Conservation (phyloP, 2,888 invertebrate species). For the Galeopsomyia nigrocyanea region DNA sequence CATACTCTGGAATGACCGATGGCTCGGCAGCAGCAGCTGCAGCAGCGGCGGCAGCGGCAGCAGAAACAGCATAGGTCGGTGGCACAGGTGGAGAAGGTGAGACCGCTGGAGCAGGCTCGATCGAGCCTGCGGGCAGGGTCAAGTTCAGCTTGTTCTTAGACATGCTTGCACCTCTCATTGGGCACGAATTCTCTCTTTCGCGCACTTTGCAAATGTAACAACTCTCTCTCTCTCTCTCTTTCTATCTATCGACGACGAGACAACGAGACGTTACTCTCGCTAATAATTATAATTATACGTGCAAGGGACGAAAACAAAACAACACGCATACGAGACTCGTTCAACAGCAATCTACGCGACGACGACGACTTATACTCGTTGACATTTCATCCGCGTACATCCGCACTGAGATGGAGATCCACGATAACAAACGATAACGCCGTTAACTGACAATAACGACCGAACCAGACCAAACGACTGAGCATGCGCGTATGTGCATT, state of each 20-base stretch:
- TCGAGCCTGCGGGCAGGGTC: constrained; percentile 90
- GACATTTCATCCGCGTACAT: too few relatives aligned
- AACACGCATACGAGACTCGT: too few relatives aligned
- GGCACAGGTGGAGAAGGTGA: constrained; percentile 72
- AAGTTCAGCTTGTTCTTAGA: constrained; percentile 93
- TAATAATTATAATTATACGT: too few relatives aligned
- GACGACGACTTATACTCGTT: too few relatives aligned
- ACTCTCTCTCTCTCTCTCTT: background rate
- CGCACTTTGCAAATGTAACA: background rate
- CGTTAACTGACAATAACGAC: too few relatives aligned
- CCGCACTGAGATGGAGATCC: too few relatives aligned
- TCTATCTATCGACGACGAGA: background rate
- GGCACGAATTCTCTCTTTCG: background rate
- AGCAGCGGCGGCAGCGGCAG: too few relatives aligned
- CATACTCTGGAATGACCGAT: constrained; percentile 65
- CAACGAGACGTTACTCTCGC: background rate
- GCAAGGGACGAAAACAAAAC: too few relatives aligned
- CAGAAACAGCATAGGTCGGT: constrained; percentile 59
- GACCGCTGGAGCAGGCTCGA: constrained; percentile 78
- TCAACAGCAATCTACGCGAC: too few relatives aligned
- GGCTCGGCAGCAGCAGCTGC: constrained; percentile 56
- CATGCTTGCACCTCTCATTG: constrained; percentile 70
- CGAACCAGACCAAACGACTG: too few relatives aligned
- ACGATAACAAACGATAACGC: too few relatives aligned
- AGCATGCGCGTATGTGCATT: too few relatives aligned